These are phyloP conservation scores for Acanthococcus lagerstroemiae DNA, from an alignment of 2,888 invertebrate species.

Conservation along the genomic window DNA sequence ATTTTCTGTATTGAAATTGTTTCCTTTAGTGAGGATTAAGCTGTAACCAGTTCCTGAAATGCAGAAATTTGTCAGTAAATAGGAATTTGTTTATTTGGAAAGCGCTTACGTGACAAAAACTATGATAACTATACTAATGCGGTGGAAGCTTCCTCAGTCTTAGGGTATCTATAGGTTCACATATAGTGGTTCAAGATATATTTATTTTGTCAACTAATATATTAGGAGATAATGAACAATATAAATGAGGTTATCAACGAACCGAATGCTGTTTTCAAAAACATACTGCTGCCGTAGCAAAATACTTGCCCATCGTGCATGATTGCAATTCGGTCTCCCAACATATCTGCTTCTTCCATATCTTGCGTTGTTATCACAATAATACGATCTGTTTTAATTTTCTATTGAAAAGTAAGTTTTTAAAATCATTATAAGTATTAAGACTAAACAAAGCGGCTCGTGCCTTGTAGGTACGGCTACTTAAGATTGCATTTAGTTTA, in stretches of 20 bases:
- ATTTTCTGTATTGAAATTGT: conserved; percentile 9
- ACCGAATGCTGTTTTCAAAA: conserved; percentile 61
- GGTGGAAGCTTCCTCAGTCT: too few species aligned
- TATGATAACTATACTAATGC: too few species aligned
- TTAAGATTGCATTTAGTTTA: conserved; percentile 40
- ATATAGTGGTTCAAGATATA: too few species aligned
- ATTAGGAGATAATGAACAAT: too few species aligned
- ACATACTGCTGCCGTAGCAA: conserved; percentile 72
- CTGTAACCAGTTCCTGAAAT: conserved; percentile 61
- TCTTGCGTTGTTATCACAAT: conserved; percentile 87
- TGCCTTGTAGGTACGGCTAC: too few species aligned
- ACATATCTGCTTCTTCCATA: conserved; percentile 90
- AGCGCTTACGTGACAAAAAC: too few species aligned
- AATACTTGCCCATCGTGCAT: conserved; percentile 62
- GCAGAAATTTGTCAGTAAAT: background rate
- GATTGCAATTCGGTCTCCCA: conserved; percentile 83
- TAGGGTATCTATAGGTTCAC: too few species aligned
- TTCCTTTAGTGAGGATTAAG: conserved; percentile 46
- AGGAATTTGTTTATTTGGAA: too few species aligned
- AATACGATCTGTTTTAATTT: conserved; percentile 52
- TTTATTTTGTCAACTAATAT: too few species aligned
- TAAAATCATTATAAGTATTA: too few species aligned
- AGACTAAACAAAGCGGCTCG: too few species aligned
- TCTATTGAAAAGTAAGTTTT: conserved; percentile 24
- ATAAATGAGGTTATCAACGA: conserved; percentile 33